Evolutionary conservation across 1,140 invertebrate genomes (phyloP).

Genomic region (Berghia stephanieae): DNA sequence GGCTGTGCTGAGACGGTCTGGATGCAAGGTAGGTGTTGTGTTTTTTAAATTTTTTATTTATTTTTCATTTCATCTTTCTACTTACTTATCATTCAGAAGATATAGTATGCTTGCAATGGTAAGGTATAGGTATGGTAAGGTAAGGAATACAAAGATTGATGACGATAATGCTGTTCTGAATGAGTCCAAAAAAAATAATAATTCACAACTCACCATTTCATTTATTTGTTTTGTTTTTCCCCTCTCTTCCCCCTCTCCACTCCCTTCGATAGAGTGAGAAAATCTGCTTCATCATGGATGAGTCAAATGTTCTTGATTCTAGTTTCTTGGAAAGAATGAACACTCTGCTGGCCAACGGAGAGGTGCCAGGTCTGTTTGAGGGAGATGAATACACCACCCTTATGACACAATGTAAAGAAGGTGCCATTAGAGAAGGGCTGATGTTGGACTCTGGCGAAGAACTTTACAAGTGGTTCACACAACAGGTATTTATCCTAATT

Average conservation of each 20-base stretch:
- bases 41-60: too few species aligned
- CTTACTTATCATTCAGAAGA: too few species aligned
- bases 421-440: slow-evolving; percentile 94
- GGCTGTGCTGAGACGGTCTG: slow-evolving; percentile 89
- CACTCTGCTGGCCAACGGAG: slow-evolving; percentile 97
- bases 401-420: slow-evolving; percentile 99
- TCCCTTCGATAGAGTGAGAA: slow-evolving; percentile 81
- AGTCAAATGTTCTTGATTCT: slow-evolving; percentile 98
- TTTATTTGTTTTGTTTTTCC: background rate
- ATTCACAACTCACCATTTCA: background rate
- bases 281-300: slow-evolving; percentile 98
- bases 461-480: slow-evolving; percentile 98
- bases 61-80: too few species aligned
- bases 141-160: too few species aligned
- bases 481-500: slow-evolving; percentile 69
- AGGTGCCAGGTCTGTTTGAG: slow-evolving; percentile 76
- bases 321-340: slow-evolving; percentile 99
- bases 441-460: slow-evolving; percentile 99
- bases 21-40: slow-evolving; percentile 77
- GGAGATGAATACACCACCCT: slow-evolving; percentile 97
- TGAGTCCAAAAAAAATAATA: background rate
- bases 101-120: too few species aligned
- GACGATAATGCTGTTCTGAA: background rate
- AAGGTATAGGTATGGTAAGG: too few species aligned
- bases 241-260: background rate